Percentiles rank a stretch among this genome's conserved stretches.
Evolutionary conservation across 2,797 vertebrate species (phyloP).

Genomic region (Syngnathus rostellatus): DNA sequence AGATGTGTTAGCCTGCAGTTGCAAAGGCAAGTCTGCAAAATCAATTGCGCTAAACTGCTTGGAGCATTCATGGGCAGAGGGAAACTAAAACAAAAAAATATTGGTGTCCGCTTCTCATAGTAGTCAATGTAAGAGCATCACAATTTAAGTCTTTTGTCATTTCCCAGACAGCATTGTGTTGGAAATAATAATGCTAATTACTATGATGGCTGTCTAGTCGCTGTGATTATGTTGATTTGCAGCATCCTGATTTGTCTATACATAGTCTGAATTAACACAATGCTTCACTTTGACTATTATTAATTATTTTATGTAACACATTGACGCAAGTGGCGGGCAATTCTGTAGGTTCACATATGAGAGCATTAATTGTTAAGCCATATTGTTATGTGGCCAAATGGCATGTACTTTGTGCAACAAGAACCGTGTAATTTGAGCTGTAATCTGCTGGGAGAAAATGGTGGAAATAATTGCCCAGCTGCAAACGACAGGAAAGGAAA

Average conservation of each 20-base stretch:
- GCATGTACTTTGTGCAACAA: constrained; percentile 50
- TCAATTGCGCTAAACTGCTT: constrained; percentile 32
- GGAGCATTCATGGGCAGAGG: constrained; percentile 23
- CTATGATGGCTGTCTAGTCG: constrained; percentile 29
- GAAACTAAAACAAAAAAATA: constrained; percentile 23
- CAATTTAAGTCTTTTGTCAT: constrained; percentile 25
- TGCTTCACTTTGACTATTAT: not conserved
- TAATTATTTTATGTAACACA: constrained; percentile 11
- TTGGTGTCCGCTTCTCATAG: constrained; percentile 14
- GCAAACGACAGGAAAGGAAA: constrained; percentile 42
- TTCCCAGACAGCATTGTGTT: constrained; percentile 28
- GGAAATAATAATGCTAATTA: constrained; percentile 39
- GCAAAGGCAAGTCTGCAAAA: constrained; percentile 22
- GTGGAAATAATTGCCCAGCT: constrained; percentile 62
- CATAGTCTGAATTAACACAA: not conserved
- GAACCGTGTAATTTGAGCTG: constrained; percentile 60
- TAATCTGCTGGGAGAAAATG: constrained; percentile 34
- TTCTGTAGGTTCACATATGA: constrained; percentile 22
- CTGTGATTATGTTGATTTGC: constrained; percentile 17
- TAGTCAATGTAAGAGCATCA: constrained; percentile 11
- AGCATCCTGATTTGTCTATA: not conserved
- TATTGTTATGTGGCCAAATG: constrained; percentile 44
- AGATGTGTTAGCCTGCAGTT: constrained; percentile 31
- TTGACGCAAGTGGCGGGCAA: constrained; percentile 25
- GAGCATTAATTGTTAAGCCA: constrained; percentile 37